A percentile compares a stretch with the other conserved stretches of the same genome.
Evolutionary conservation across 2,888 invertebrate species (phyloP).

Genomic region (Chrysomela aeneicollis): DNA sequence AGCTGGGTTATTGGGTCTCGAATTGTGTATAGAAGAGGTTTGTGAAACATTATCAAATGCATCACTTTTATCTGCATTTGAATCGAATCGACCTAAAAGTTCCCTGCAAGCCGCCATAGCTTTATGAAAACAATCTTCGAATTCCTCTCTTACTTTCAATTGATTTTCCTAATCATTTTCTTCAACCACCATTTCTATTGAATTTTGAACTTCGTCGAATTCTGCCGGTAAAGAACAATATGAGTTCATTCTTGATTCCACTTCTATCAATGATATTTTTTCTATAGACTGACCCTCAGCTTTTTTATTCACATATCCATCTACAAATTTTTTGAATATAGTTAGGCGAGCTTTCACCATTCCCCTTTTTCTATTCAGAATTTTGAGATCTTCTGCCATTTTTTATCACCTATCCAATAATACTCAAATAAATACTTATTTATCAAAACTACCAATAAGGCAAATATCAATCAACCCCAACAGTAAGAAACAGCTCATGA

Average conservation of each 20-base stretch:
- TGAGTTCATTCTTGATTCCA: conserved; percentile 13
- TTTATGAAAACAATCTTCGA: conserved; percentile 16
- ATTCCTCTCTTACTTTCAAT: conserved; percentile 13
- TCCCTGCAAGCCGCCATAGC: conserved; percentile 8
- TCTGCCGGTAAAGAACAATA: conserved; percentile 10
- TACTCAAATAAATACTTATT: too few relatives aligned
- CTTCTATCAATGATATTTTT: conserved; percentile 18
- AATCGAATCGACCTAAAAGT: background rate
- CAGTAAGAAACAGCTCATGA: background rate
- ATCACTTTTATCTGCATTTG: background rate
- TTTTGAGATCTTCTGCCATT: conserved; percentile 18
- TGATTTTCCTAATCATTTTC: conserved; percentile 14
- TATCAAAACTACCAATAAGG: too few relatives aligned
- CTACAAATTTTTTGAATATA: conserved; percentile 18
- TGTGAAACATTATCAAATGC: conserved; percentile 7
- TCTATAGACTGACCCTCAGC: conserved; percentile 3
- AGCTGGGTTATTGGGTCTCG: conserved; percentile 5
- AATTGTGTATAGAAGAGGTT: conserved; percentile 2
- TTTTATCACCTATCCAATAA: background rate
- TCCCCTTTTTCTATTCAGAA: conserved; percentile 16
- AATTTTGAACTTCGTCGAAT: conserved; percentile 14
- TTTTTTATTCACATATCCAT: conserved; percentile 4
- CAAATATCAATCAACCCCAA: background rate
- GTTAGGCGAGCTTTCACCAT: conserved; percentile 19
- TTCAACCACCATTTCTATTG: conserved; percentile 14